Base-by-base conservation (phyloP, 2,888 invertebrate genomes). In the Synanthedon tipuliformis region DNA sequence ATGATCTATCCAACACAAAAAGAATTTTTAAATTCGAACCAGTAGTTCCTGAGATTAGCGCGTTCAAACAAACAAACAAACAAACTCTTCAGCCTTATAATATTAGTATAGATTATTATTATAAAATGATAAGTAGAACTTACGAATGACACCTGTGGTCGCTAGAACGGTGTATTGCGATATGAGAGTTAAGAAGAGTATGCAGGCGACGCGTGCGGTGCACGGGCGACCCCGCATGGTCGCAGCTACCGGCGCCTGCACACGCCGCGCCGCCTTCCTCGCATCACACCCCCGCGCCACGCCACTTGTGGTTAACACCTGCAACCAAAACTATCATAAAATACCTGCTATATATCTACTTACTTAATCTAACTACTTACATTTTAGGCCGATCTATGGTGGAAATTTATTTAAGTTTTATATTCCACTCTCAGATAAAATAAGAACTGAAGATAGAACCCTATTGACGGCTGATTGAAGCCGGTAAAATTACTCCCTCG, bases 211-310 rank as follows among this genome's bases (percentile, higher is more conserved):
- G 64, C 68, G 68, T 63, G 73, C 64, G 68, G 71, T 66, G 71
- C 75, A 74, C 71, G 71, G 73, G 75, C 73, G 73, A 34, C 34
- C 34, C 75, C 77, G 82, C 86, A 86, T 86, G 79, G 71, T 86
- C 81, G 82, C 75, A 68, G 67, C 78, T 82, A 82, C 75, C 81
- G 78, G 78, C 83, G 84, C 85, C 80, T 74, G 74, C 80, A 78
- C 81, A 78, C 75, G 72, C 80, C 75, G 76, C 79, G 68, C 72
- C 80, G 75, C 78, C 73, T 69, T 71, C 73, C 78, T 72, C 69
- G 82, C 86, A 85, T 85, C 81, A 79, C 86, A 81, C 78, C 74
- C 80, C 68, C 70, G 77, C 82, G 77, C 78, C 81, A 74, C 79
- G 71, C 77, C 77, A 77, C 81, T 67, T 65, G 71, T 67, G 69